phyloP scores from a whole-genome alignment of 2,888 invertebrate species.

The Teleiodes luculella region DNA sequence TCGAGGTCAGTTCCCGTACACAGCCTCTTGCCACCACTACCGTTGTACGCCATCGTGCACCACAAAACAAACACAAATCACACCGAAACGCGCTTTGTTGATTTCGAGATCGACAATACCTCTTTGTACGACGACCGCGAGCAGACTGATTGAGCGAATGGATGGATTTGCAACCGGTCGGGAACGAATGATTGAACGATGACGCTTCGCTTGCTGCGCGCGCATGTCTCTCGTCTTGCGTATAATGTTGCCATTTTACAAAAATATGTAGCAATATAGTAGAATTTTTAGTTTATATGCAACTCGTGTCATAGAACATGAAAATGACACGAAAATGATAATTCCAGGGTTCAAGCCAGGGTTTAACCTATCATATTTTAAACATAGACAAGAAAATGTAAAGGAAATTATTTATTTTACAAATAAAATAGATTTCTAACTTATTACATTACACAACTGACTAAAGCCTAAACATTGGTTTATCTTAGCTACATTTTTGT shows the following conservation, averaged over 20 bases:
- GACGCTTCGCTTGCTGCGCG: constrained; percentile 24
- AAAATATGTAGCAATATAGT: too few species aligned
- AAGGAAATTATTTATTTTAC: too few species aligned
- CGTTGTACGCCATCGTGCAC: constrained; percentile 85
- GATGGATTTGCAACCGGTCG: constrained; percentile 26
- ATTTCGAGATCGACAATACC: constrained; percentile 47
- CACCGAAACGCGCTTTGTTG: constrained; percentile 64
- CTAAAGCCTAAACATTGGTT: background rate
- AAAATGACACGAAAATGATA: too few species aligned
- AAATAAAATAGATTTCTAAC: too few species aligned
- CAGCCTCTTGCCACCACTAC: constrained; percentile 80
- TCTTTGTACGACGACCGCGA: constrained; percentile 49
- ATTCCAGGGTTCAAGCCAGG: too few species aligned
- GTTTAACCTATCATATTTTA: too few species aligned
- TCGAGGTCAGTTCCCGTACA: constrained; percentile 73
- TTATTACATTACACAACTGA: background rate
- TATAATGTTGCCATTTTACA: constrained; percentile 9
- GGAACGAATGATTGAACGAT: constrained; percentile 36
- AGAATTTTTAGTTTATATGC: too few species aligned
- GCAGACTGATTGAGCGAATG: constrained; percentile 64
- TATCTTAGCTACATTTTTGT: background rate
- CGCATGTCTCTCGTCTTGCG: constrained; percentile 1
- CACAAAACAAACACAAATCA: constrained; percentile 79
- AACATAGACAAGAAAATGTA: too few species aligned
- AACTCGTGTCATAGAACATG: too few species aligned